These are phyloP conservation scores for Rhabdornis inornatus DNA, from an alignment of 2,113 vertebrate genomes.

Conservation along the genomic window DNA sequence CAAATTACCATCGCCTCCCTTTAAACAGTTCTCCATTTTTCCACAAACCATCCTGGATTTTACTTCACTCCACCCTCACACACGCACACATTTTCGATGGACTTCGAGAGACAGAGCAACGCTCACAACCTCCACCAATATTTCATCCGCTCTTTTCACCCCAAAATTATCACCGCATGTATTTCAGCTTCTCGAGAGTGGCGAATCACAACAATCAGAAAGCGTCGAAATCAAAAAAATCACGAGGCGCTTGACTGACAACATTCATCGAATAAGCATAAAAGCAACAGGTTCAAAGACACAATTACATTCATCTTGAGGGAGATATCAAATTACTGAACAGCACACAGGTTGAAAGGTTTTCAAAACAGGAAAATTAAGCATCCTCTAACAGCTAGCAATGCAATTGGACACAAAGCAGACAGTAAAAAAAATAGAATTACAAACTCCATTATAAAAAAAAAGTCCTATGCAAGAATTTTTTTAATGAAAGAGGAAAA, in stretches of 20 bases:
- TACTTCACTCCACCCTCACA: rapidly evolving
- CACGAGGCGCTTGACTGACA: rapidly evolving
- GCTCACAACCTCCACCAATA: rapidly evolving
- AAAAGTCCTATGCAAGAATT: rapidly evolving
- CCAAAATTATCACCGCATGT: rapidly evolving
- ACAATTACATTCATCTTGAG: rapidly evolving
- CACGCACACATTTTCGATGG: rapidly evolving
- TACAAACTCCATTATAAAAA: rapidly evolving
- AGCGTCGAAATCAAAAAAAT: rapidly evolving
- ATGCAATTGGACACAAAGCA: rapidly evolving
- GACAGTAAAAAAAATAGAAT: rapidly evolving
- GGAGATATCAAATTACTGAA: rapidly evolving
- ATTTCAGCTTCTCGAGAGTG: rapidly evolving
- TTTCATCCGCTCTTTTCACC: rapidly evolving
- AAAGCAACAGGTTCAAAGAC: rapidly evolving
- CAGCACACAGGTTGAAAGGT: rapidly evolving
- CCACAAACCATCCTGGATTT: neutral
- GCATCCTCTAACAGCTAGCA: rapidly evolving
- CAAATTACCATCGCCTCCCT: rapidly evolving
- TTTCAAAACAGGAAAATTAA: rapidly evolving
- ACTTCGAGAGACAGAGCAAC: rapidly evolving
- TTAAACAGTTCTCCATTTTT: rapidly evolving
- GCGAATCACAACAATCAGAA: rapidly evolving
- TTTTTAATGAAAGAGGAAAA: rapidly evolving
- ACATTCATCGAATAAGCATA: rapidly evolving